phyloP scores from a whole-genome alignment of 1,140 invertebrate species.

The Heliconius himera region DNA sequence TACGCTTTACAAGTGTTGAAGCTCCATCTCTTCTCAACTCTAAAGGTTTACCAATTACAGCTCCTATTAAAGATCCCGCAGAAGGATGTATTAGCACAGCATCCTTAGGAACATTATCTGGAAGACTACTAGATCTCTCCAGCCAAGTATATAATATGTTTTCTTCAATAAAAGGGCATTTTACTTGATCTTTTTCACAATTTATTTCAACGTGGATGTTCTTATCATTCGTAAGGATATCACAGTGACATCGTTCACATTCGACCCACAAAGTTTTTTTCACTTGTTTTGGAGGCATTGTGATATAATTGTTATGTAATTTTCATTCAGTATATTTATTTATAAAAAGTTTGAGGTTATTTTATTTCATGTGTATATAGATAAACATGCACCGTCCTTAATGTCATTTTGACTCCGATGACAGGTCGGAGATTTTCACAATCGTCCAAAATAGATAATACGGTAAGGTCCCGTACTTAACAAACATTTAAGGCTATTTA shows the following conservation, averaged over 20 bases:
- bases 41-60: slow-evolving; percentile 68
- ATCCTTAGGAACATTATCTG: slow-evolving; percentile 63
- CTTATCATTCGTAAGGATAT: slow-evolving; percentile 69
- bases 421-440: background rate
- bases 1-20: slow-evolving; percentile 65
- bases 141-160: slow-evolving; percentile 63
- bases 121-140: slow-evolving; percentile 54
- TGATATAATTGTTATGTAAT: background rate
- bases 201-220: slow-evolving; percentile 67
- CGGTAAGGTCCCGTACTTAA: too few relatives aligned
- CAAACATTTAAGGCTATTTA: too few relatives aligned
- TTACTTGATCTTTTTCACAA: slow-evolving; percentile 68
- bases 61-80: slow-evolving; percentile 59
- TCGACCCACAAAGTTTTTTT: slow-evolving; percentile 75
- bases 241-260: slow-evolving; percentile 68
- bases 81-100: slow-evolving; percentile 68
- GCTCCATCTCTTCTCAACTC: slow-evolving; percentile 61
- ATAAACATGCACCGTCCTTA: background rate
- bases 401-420: background rate
- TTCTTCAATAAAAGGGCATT: slow-evolving; percentile 68
- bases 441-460: too few relatives aligned
- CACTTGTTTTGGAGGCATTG: slow-evolving; percentile 67
- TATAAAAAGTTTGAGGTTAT: slow-evolving; percentile 2
- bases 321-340: slow-evolving; percentile 1
- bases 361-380: background rate